Base-by-base conservation (phyloP, 1,140 invertebrate species). In the Drepana arcuata region DNA sequence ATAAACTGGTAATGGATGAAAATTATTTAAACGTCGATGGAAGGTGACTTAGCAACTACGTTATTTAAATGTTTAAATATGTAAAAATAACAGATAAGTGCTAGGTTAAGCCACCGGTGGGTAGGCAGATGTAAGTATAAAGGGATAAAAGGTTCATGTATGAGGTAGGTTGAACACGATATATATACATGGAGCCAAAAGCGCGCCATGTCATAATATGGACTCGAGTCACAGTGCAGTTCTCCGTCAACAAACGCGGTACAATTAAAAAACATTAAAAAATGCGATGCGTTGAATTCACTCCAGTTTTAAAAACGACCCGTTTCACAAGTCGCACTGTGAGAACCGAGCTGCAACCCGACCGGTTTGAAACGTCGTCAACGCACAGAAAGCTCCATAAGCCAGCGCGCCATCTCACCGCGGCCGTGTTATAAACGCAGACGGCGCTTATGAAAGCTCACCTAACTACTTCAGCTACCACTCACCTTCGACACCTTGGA, bases 261-360 rank as follows among this genome's bases (percentile, higher is more conserved):
- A 57, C 58, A 68, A 78, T 80, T 75, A 78, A 63, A 68, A 67
- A 67, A 63, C 68, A 69, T 67, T 58, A 62, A 75, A 80, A 64
- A 75, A 74, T 55, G 54, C 71, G 63, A 74, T 75, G 68, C 70
- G 49, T 60, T 61, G 59, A 74, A 65, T 74, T 68, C 69, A 77
- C 69, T 73, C 74, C 65, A 78, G 77, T 78, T 77, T 80, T 73
- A 69, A 75, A 71, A 72, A 65, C 67, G 68, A 72, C 69, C 70
- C 61, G 71, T 81, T 78, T 69, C 72, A 69, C 77, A 74, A 81
- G 75, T 80, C 57, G 47, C 55, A 70, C 63, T 74, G 77, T 81
- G 77, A 81, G 77, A 81, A 77, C 77, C 53, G 43, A 77, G 39
- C 21, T 66, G 59, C 60, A 61, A 73, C 26, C 58, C 72, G 70